Base-by-base conservation (phyloP, 2,888 invertebrate species). In the Carabus problematicus region DNA sequence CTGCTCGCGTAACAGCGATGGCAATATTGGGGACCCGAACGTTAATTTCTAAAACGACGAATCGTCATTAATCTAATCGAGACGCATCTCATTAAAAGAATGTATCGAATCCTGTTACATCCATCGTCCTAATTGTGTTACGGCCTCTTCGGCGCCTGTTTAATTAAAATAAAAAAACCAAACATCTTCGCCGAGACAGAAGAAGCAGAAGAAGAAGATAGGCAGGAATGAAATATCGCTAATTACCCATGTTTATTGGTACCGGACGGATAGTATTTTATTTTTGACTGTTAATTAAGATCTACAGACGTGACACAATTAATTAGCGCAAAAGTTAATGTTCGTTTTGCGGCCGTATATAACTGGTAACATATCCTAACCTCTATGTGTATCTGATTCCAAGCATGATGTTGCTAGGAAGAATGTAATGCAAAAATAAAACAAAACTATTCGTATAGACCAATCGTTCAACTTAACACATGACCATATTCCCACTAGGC, bases 61-160 rank as follows among this genome's bases (percentile, higher is more conserved):
- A 29, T 29, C 29, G 29, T 29, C 29, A 29, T 29, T 29, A 29
- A 29, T 29, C 29, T 29, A 29, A 29, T 29, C 45, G 45, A 45
- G 11, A 12, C 45, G 45, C 45, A 45, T 45, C 45, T 45, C 45
- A 45, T 45, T 45, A 45, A 45, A 45, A 45, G 45, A 45, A 45
- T 45, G 45, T 45, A 45, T 11, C 45, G 2, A 45, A 12, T 45
- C 11, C 3, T 29, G 29, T 29, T 3, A 29, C 29, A 29, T 29
- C 29, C 2, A 6, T 29, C 29, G 3, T 29, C 29, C 29, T 29
- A 29, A 29, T 29, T 29, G 29, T 6, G 29, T 29, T 29, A 29
- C 29, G 3, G 29, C 29, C 29, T 29, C 29, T 29, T 29, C 29
- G 29, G 29, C 29, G 45, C 14, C 11, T 14, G 45, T 45, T 1